phyloP scores from a whole-genome alignment of 2,113 vertebrate genomes.

The Datnioides undecimradiatus region DNA sequence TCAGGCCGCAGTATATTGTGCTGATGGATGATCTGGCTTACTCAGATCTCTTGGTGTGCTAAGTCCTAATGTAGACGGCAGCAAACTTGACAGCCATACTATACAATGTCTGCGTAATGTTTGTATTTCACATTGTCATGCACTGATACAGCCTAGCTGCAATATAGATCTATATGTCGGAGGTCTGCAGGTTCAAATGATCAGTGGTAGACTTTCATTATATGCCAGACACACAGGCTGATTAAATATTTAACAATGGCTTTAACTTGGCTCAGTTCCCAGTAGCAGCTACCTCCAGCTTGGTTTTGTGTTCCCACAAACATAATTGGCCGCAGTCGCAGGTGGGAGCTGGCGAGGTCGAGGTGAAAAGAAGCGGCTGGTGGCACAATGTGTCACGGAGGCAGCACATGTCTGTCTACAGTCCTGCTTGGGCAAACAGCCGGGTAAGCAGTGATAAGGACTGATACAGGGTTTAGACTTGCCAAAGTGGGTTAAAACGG shows the following conservation, averaged over 20 bases:
- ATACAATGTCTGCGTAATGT: constrained; percentile 1
- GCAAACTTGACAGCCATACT: constrained; percentile 25
- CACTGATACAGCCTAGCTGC: background rate
- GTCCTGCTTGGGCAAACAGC: constrained; percentile 23
- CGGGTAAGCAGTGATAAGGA: background rate
- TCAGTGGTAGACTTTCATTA: constrained; percentile 35
- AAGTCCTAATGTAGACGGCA: constrained; percentile 31
- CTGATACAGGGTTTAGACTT: constrained; percentile 4
- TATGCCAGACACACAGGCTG: constrained; percentile 20
- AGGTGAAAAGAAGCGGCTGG: constrained; percentile 30
- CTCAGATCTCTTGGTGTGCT: constrained; percentile 33
- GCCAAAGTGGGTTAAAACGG: constrained; percentile 3
- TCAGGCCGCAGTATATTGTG: constrained; percentile 48
- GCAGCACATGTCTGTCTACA: constrained; percentile 30
- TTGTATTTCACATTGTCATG: constrained; percentile 13
- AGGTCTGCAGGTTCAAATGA: constrained; percentile 23
- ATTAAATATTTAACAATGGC: constrained; percentile 55
- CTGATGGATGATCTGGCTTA: constrained; percentile 50
- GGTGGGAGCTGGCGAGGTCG: constrained; percentile 31
- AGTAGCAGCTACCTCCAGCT: constrained; percentile 25
- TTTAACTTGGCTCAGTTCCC: constrained; percentile 48
- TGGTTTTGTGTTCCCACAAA: constrained; percentile 47
- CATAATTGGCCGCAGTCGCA: constrained; percentile 47
- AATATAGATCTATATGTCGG: background rate
- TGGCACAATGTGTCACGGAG: constrained; percentile 24